phyloP scores from a whole-genome alignment of 2,113 vertebrate genomes.

The Nesoenas mayeri region DNA sequence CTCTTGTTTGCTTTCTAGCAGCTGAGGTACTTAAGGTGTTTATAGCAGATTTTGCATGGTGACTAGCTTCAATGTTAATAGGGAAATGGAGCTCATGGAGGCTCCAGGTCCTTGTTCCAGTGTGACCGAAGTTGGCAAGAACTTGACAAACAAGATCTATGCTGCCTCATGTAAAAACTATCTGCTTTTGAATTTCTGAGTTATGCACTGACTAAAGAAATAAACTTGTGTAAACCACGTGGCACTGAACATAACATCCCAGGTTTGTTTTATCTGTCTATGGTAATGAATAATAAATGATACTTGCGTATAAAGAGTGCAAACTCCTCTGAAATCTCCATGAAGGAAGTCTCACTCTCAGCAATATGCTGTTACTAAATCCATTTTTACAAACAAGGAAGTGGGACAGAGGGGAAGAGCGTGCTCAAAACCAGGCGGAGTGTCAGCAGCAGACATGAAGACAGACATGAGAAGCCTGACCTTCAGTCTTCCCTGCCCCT shows the following conservation, averaged over 20 bases:
- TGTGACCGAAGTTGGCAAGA: not conserved
- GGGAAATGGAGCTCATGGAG: not conserved
- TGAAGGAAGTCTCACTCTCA: not conserved
- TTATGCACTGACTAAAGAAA: not conserved
- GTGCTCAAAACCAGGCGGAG: rapidly evolving
- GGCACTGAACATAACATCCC: not conserved
- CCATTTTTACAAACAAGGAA: not conserved
- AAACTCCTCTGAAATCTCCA: not conserved
- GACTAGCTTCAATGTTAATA: not conserved
- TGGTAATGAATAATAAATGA: not conserved
- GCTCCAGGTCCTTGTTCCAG: not conserved
- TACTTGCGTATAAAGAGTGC: not conserved
- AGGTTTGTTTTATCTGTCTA: not conserved
- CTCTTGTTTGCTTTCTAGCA: not conserved
- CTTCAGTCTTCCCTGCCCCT: not conserved
- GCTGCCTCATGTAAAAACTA: not conserved
- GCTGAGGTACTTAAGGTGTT: not conserved
- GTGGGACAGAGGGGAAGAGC: not conserved
- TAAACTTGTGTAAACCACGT: not conserved
- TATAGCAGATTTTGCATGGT: not conserved
- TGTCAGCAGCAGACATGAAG: not conserved
- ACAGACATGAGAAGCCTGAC: not conserved
- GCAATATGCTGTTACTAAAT: not conserved
- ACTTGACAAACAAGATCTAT: not conserved
- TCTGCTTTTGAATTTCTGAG: not conserved